A percentile compares a stretch with the other conserved stretches of the same genome.
Evolutionary conservation across 2,888 invertebrate genomes (phyloP).

Genomic region (Silvanus unidentatus): DNA sequence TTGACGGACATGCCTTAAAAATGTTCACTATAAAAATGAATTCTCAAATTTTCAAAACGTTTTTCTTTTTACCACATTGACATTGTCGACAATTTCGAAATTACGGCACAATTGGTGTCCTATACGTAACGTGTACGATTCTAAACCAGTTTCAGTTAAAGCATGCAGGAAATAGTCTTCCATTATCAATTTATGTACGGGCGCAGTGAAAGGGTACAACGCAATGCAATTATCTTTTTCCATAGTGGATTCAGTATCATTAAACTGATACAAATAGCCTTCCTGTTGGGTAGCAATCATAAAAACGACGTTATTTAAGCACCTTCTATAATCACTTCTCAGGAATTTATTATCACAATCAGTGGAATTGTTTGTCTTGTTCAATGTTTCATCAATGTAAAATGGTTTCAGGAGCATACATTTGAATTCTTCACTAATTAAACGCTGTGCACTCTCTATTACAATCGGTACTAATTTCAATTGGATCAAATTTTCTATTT

Average conservation of each 20-base stretch:
- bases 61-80: constrained; percentile 45
- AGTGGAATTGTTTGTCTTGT: constrained; percentile 22
- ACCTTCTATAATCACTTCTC: constrained; percentile 52
- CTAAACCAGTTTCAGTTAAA: constrained; percentile 67
- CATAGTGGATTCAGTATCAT: constrained; percentile 41
- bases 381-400: constrained; percentile 39
- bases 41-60: constrained; percentile 7
- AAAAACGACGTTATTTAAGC: constrained; percentile 57
- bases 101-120: constrained; percentile 56
- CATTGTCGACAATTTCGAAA: constrained; percentile 45
- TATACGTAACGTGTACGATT: constrained; percentile 66
- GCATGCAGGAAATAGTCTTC: constrained; percentile 68
- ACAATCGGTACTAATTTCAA: constrained; percentile 46
- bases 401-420: constrained; percentile 49
- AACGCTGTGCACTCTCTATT: constrained; percentile 42
- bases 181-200: constrained; percentile 59
- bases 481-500: constrained; percentile 47
- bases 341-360: constrained; percentile 31
- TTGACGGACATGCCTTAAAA: constrained; percentile 51
- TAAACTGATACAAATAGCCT: constrained; percentile 68
- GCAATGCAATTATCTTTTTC: constrained; percentile 52
- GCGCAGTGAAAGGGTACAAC: constrained; percentile 66
- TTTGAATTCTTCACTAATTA: constrained; percentile 50
- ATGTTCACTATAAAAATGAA: neutral
- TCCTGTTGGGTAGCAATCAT: constrained; percentile 61